Conservation (phyloP, 2,797 vertebrate genomes). For the Etheostoma nigrum region DNA sequence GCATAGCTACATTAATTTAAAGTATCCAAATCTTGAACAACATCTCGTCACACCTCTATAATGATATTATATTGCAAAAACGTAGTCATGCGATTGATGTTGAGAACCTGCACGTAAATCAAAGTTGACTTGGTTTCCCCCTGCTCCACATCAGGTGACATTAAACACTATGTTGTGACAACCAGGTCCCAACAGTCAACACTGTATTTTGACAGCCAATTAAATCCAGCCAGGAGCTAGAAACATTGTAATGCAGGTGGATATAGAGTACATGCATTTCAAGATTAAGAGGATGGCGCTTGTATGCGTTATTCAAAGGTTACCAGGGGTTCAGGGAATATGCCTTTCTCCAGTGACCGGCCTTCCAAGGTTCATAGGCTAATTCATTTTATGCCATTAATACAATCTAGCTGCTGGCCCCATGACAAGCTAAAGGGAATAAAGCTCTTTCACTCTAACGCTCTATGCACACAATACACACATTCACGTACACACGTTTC, state of each 20-base stretch:
- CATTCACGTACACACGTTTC: constrained; percentile 1
- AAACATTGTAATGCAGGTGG: constrained; percentile 36
- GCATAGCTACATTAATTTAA: too few relatives aligned
- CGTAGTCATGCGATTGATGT: neutral
- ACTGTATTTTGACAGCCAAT: constrained; percentile 64
- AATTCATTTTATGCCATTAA: constrained; percentile 76
- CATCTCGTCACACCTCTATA: too few relatives aligned
- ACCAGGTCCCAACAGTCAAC: constrained; percentile 34
- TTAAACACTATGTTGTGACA: constrained; percentile 42
- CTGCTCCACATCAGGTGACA: constrained; percentile 20
- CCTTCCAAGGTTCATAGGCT: constrained; percentile 55
- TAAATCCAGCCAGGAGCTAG: constrained; percentile 47
- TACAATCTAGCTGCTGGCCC: constrained; percentile 67
- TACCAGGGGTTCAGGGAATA: constrained; percentile 65
- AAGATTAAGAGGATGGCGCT: constrained; percentile 31
- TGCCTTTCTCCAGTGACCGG: constrained; percentile 59
- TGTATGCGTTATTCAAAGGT: constrained; percentile 71
- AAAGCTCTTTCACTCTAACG: constrained; percentile 18
- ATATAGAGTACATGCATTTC: constrained; percentile 12
- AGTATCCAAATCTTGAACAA: too few relatives aligned
- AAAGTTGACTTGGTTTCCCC: neutral
- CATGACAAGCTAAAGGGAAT: constrained; percentile 32
- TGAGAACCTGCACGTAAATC: constrained; percentile 28
- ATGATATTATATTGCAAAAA: neutral
- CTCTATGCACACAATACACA: constrained; percentile 8